These are phyloP conservation scores for Pyralis farinalis DNA, from an alignment of 2,888 invertebrate genomes.

Conservation along the genomic window DNA sequence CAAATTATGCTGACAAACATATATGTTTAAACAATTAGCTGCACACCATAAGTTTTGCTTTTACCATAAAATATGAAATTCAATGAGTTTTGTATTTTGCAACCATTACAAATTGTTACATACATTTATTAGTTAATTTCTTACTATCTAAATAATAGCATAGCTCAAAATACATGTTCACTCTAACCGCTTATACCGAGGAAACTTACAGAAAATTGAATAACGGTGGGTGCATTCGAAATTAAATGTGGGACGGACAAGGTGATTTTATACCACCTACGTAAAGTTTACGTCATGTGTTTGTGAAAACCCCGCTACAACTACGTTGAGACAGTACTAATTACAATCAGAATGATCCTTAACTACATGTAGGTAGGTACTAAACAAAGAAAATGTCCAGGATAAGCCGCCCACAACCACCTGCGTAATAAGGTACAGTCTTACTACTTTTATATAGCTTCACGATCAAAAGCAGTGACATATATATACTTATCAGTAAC, in stretches of 20 bases:
- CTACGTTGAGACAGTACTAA: neutral
- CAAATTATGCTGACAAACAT: too few species aligned
- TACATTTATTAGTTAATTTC: slow-evolving; percentile 6
- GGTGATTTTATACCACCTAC: too few species aligned
- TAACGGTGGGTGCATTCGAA: neutral
- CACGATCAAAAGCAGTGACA: slow-evolving; percentile 13
- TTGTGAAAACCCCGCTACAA: neutral
- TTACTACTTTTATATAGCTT: slow-evolving; percentile 5
- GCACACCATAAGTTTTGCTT: too few species aligned
- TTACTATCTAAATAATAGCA: slow-evolving; percentile 6
- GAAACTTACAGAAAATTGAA: neutral
- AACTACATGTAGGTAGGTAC: neutral
- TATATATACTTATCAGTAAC: slow-evolving; percentile 4
- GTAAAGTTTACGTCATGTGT: too few species aligned
- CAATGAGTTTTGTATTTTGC: neutral
- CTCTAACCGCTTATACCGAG: slow-evolving; percentile 9
- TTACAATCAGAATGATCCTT: neutral
- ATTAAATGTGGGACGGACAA: slow-evolving; percentile 5
- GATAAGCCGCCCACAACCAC: neutral
- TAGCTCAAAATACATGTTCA: slow-evolving; percentile 8
- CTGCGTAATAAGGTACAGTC: neutral
- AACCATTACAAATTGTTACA: slow-evolving; percentile 7
- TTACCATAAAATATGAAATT: too few species aligned
- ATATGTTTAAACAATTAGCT: too few species aligned
- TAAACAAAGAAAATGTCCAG: neutral